These are phyloP conservation scores for Zelostemma sp. DNA, from an alignment of 1,140 invertebrate species.

Conservation along the genomic window DNA sequence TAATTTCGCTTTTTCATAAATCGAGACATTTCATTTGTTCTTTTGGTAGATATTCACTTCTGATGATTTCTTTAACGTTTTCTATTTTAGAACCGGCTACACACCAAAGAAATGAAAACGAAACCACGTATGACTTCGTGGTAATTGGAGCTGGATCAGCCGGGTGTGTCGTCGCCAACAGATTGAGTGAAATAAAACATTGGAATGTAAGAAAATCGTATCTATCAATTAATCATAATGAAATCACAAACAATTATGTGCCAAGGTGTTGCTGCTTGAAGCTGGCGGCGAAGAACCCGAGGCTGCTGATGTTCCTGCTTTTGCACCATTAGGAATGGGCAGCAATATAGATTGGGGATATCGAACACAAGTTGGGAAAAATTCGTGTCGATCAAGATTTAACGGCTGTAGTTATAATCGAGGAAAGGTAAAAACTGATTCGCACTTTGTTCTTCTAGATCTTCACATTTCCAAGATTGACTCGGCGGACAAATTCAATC, in stretches of 20 bases:
- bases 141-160: slow-evolving; percentile 77
- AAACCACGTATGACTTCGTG: slow-evolving; percentile 67
- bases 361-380: slow-evolving; percentile 68
- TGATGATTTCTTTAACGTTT: too few species aligned
- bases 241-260: too few species aligned
- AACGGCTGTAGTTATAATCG: slow-evolving; percentile 55
- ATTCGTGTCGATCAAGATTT: slow-evolving; percentile 63
- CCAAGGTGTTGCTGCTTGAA: slow-evolving; percentile 80
- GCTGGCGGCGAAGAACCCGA: slow-evolving; percentile 81
- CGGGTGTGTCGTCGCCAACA: slow-evolving; percentile 76
- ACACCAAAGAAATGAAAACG: background rate
- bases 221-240: background rate
- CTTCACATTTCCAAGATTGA: too few species aligned
- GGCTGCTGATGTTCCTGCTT: slow-evolving; percentile 75
- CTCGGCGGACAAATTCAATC: too few species aligned
- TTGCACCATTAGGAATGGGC: slow-evolving; percentile 71
- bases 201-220: slow-evolving; percentile 65
- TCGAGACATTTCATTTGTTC: too few species aligned
- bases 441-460: too few species aligned
- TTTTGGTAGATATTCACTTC: too few species aligned
- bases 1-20: too few species aligned
- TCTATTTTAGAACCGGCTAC: background rate
- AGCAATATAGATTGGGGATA: slow-evolving; percentile 75
- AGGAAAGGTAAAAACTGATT: slow-evolving; percentile 56
- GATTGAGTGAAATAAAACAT: slow-evolving; percentile 71